Base-by-base conservation (phyloP, 2,113 vertebrate genomes). In the Butorides virescens region DNA sequence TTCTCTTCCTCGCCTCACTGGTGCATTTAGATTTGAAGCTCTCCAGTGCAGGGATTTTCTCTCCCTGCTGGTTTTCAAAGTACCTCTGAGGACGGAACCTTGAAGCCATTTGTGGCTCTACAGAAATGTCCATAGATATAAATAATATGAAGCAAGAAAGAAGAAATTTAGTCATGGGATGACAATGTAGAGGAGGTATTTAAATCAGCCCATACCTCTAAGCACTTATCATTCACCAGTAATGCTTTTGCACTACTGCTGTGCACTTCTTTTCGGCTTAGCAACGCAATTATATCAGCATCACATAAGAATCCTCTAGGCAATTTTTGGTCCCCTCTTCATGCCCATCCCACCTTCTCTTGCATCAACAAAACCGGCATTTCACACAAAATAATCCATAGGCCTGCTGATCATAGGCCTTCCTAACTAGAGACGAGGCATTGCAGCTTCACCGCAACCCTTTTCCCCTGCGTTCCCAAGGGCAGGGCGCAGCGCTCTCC, bases 401-500 rank as follows among this genome's bases (percentile, higher is more conserved):
- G n/a, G 4, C 23, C n/a, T 46, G 14, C n/a, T 82, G 63, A 67
- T 11, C 9, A 29, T 29, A 80, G 15, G 20, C 59, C 22, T 74
- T 76, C 29, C 56, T 55, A 58, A 50, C 22, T 21, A 70, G 52
- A 50, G 23, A 42, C 23, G 50, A 85, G 63, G 18, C 32, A 37
- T 32, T 63, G 32, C 30, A 36, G 59, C 32, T 70, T 73, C 58
- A 23, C 2, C 26, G 55, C 27, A 32, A 46, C 15, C 30, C 19
- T 62, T 47, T 50, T 37, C 15, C 39, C 23, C 23, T n/a, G n/a
- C 5, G 3, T 36, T 72, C 32, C 53, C 36, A 32, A 42, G 22
- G 37, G 34, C 5, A 39, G 22, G 36, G n/a, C 3, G 3, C 2
- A 63, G 15, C 0, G 0, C 18, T 37, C 23, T 44, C 32, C 29